Evolutionary conservation across 2,113 vertebrate genomes (phyloP).

Genomic region (Hemibagrus wyckioides): DNA sequence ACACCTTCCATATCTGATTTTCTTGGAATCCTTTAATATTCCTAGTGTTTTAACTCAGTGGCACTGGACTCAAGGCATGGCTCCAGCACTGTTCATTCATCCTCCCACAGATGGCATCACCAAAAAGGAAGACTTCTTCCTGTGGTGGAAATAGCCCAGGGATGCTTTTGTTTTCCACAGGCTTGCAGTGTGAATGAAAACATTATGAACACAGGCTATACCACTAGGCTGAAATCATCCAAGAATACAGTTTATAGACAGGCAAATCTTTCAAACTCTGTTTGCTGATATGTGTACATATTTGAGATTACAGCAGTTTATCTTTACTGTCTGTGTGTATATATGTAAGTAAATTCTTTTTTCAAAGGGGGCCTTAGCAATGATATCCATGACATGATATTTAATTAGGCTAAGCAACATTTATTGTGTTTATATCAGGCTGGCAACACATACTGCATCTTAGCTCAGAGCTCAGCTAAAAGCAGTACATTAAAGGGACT

Average conservation of each 20-base stretch:
- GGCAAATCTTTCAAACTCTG: neutral
- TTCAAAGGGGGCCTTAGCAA: neutral
- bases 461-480: neutral
- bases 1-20: neutral
- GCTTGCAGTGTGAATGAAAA: slow-evolving; percentile 37
- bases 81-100: slow-evolving; percentile 46
- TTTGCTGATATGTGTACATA: slow-evolving; percentile 14
- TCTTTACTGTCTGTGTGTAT: neutral
- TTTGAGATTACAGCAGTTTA: slow-evolving; percentile 10
- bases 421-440: neutral
- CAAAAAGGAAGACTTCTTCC: slow-evolving; percentile 45
- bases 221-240: neutral
- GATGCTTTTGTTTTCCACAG: slow-evolving; percentile 37
- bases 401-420: neutral
- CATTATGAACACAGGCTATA: slow-evolving; percentile 31
- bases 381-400: neutral
- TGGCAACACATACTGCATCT: neutral
- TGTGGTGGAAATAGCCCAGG: slow-evolving; percentile 18
- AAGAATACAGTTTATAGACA: neutral
- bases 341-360: neutral
- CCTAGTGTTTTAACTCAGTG: slow-evolving; percentile 12
- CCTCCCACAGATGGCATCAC: slow-evolving; percentile 31
- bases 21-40: neutral
- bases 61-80: slow-evolving; percentile 20
- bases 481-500: neutral